A percentile compares a stretch with the other conserved stretches of the same genome.
These are phyloP conservation scores for Tachina fera DNA, from an alignment of 2,888 invertebrate genomes.

Conservation along the genomic window DNA sequence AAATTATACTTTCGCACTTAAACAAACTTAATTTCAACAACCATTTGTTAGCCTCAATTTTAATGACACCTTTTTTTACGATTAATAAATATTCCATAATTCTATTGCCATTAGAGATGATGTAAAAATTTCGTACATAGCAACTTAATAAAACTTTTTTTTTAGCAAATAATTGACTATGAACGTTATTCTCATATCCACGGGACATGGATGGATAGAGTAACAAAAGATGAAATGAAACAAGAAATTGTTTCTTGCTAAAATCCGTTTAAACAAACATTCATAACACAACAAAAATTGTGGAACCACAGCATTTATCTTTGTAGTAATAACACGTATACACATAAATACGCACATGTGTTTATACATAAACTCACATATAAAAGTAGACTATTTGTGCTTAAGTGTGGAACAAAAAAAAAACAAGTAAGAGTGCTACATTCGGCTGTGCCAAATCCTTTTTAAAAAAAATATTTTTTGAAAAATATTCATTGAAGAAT, in stretches of 20 bases:
- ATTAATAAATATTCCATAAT: slow-evolving; percentile 26
- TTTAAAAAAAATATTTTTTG: no score
- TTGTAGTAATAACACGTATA: slow-evolving; percentile 5
- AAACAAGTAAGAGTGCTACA: no score
- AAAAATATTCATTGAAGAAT: no score
- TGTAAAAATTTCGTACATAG: slow-evolving; percentile 17
- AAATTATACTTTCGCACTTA: not conserved
- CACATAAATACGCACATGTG: no score
- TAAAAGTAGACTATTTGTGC: not conserved
- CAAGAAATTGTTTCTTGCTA: slow-evolving; percentile 1
- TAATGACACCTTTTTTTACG: slow-evolving; percentile 1
- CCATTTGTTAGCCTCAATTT: slow-evolving; percentile 34
- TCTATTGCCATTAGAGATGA: slow-evolving; percentile 41
- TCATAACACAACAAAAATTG: slow-evolving; percentile 25
- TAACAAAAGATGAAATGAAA: no score
- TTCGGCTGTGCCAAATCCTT: no score
- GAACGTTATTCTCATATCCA: not conserved
- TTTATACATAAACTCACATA: not conserved
- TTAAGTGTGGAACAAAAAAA: not conserved
- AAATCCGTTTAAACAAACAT: slow-evolving; percentile 41
- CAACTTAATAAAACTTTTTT: slow-evolving; percentile 29
- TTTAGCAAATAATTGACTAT: slow-evolving; percentile 25
- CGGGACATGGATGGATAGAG: not conserved
- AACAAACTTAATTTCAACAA: not conserved
- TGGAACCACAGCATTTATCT: slow-evolving; percentile 14